These are phyloP conservation scores for Melanotaenia maccullochi DNA, from an alignment of 2,797 vertebrate genomes.

Conservation along the genomic window DNA sequence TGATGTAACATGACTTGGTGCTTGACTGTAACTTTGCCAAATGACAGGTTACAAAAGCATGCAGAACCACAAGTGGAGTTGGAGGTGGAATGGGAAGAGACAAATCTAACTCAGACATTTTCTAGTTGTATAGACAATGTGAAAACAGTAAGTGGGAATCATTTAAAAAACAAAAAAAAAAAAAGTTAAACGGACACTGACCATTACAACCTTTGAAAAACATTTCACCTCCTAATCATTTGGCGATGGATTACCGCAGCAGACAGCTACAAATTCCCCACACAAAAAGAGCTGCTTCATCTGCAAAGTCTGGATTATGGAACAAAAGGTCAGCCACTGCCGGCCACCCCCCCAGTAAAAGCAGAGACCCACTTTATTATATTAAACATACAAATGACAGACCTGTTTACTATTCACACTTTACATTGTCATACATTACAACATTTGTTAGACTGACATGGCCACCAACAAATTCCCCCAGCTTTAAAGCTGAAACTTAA, in stretches of 20 bases:
- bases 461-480: not conserved
- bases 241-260: conserved; percentile 35
- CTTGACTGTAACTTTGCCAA: conserved; percentile 4
- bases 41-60: conserved; percentile 35
- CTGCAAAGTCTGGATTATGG: conserved; percentile 68
- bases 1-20: conserved; percentile 11
- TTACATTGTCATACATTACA: not conserved
- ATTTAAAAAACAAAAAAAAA: not conserved
- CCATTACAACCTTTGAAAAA: not conserved
- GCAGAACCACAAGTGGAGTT: conserved; percentile 40
- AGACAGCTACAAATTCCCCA: conserved; percentile 52
- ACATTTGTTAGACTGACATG: not conserved
- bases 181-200: not conserved
- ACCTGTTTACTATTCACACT: not conserved
- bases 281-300: conserved; percentile 60
- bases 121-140: not conserved
- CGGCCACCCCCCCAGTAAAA: conserved; percentile 1
- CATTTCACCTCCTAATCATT: conserved; percentile 7
- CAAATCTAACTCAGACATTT: conserved; percentile 21
- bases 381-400: conserved; percentile 4
- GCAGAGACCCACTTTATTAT: conserved; percentile 11
- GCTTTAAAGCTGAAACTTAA: not conserved
- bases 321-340: conserved; percentile 58
- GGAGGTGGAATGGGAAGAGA: conserved; percentile 18
- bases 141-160: not conserved